Evolutionary conservation across 1,140 invertebrate genomes (phyloP).

Genomic region (Phymorhynchus buccinoides): DNA sequence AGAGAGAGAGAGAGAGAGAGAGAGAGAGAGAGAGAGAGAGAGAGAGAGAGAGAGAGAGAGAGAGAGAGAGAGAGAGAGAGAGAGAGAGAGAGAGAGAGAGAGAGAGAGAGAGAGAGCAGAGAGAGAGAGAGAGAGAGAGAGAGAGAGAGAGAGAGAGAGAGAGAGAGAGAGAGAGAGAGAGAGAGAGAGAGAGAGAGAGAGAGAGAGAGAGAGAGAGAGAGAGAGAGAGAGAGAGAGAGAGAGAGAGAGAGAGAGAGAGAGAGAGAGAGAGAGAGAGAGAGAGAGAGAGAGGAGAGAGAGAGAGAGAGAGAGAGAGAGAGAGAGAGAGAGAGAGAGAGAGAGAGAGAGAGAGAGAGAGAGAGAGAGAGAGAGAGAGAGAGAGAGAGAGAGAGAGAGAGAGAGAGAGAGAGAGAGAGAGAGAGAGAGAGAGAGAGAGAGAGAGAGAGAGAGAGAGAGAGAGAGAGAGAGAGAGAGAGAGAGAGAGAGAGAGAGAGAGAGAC

Average conservation of each 20-base stretch:
- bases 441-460: no score
- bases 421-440: no score
- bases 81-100: neutral
- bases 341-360: no score
- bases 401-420: no score
- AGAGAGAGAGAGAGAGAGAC: no score
- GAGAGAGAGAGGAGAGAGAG: neutral
- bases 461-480: no score
- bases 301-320: neutral
- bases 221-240: no score
- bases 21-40: slow-evolving; percentile 17
- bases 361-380: no score
- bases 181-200: no score
- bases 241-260: neutral
- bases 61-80: neutral
- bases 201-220: neutral
- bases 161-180: neutral
- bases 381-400: no score
- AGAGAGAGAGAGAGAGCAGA: neutral
- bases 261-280: slow-evolving; percentile 18
- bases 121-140: neutral
- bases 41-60: neutral
- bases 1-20: neutral
- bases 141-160: neutral
- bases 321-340: slow-evolving; percentile 17